phyloP scores from a whole-genome alignment of 2,113 vertebrate species.

The Catharus fuscescens region DNA sequence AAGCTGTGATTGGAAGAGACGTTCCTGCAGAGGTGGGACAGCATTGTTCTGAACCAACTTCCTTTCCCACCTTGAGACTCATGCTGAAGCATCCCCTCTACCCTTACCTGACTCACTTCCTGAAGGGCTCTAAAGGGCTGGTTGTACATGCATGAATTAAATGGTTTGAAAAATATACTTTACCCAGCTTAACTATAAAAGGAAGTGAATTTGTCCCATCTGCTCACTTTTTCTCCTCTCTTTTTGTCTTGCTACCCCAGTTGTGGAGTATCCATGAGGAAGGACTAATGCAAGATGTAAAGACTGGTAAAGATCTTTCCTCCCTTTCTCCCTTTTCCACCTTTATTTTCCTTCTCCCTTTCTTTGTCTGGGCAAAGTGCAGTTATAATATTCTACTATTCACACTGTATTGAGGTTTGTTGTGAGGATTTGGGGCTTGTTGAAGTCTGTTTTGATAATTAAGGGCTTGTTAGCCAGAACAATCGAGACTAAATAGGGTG shows the following conservation, averaged over 20 bases:
- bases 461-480: background rate
- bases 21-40: rapidly evolving
- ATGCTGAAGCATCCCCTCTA: background rate
- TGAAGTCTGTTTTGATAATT: background rate
- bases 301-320: background rate
- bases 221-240: background rate
- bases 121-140: background rate
- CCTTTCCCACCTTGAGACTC: background rate
- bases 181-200: background rate
- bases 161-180: background rate
- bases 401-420: background rate
- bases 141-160: background rate
- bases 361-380: background rate
- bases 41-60: rapidly evolving
- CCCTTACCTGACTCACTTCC: background rate
- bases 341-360: background rate
- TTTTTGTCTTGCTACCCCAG: rapidly evolving
- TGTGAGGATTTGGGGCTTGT: background rate
- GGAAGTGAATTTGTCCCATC: background rate
- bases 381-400: background rate
- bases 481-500: background rate
- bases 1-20: background rate
- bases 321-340: background rate
- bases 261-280: background rate
- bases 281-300: background rate